A percentile compares a stretch with the other conserved stretches of the same genome.
Evolutionary conservation across 2,797 vertebrate species (phyloP).

Genomic region (Lates japonicus): DNA sequence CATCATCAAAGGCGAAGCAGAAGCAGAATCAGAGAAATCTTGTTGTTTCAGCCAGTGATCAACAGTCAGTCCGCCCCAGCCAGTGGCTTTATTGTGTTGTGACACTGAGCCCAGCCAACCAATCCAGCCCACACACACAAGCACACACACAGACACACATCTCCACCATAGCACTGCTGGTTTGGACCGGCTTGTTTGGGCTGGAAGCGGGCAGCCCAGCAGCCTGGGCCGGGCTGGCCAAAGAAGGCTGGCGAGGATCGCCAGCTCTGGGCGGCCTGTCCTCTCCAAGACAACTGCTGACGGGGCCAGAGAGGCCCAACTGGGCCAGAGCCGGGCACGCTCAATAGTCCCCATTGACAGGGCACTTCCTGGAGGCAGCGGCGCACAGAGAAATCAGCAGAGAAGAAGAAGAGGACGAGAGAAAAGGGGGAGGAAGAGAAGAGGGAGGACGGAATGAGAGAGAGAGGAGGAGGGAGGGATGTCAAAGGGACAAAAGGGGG

Average conservation of each 20-base stretch:
- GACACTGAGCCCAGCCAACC: slow-evolving; percentile 41
- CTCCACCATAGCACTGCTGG: slow-evolving; percentile 39
- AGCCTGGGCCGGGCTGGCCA: slow-evolving; percentile 40
- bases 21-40: slow-evolving; percentile 15
- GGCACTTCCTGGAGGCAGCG: slow-evolving; percentile 68
- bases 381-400: slow-evolving; percentile 37
- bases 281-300: slow-evolving; percentile 75
- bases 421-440: slow-evolving; percentile 33
- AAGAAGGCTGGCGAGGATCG: slow-evolving; percentile 49
- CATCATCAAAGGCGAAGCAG: background rate
- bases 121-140: slow-evolving; percentile 32
- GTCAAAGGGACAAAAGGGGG: slow-evolving; percentile 48
- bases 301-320: slow-evolving; percentile 60
- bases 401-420: slow-evolving; percentile 47
- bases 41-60: slow-evolving; percentile 17
- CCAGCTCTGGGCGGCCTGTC: slow-evolving; percentile 67
- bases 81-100: slow-evolving; percentile 44
- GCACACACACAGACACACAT: slow-evolving; percentile 32
- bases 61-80: slow-evolving; percentile 1
- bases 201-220: slow-evolving; percentile 47
- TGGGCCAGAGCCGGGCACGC: slow-evolving; percentile 52
- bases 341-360: slow-evolving; percentile 73
- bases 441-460: slow-evolving; percentile 24
- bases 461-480: slow-evolving; percentile 28
- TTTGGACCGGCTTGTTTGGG: slow-evolving; percentile 42